Evolutionary conservation across 1,140 invertebrate genomes (phyloP), one percentile per base, ranked within the genome.

Genomic region (Drosophila varians): DNA sequence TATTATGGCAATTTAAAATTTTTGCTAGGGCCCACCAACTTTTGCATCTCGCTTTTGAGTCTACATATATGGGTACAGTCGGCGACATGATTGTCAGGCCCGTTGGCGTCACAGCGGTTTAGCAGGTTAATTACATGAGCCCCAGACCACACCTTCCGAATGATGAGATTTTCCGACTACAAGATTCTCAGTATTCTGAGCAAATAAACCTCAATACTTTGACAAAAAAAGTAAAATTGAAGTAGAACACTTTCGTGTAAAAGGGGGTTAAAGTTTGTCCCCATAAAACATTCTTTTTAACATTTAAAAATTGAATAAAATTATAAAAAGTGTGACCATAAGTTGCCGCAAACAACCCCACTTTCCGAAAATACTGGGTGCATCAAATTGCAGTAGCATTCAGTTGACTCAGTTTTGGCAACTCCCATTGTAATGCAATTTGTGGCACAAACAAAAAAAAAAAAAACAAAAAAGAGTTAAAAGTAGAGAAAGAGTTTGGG

Each of bases 101-200:
- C 46, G 55, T 28, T 54, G 64, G 43, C 82, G 82, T 86, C 77
- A 86, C 83, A 87, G 82, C 69, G 64, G 82, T 68, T 86, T 87
- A 82, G 74, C 82, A 82, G 53, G 73, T 86, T 84, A 84, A 84
- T 84, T 84, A 77, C 75, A 82, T 52, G 62, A 43, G 42, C 47
- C 49, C 49, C 58, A 46, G 55, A 16, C 36, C 36, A 38, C 14
- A 38, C 14, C 36, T 38, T 11, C 9, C 28, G 28, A 31, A 3
- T n/a, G 21, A 11, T 31, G 6, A 26, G 25, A 26, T 28, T 28
- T 28, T 28, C 8, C 7, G 3, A 28, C 9, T 11, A 9, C 3
- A 2, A 31, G 9, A 31, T n/a, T 21, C 21, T 4, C 21, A 21
- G 21, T 21, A 21, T 21, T 21, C 4, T 21, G 21, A n/a, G n/a